Percentiles rank a stretch among this genome's conserved stretches.
Evolutionary conservation across 2,797 vertebrate genomes (phyloP).

Genomic region (Cephalopachus bancanus): DNA sequence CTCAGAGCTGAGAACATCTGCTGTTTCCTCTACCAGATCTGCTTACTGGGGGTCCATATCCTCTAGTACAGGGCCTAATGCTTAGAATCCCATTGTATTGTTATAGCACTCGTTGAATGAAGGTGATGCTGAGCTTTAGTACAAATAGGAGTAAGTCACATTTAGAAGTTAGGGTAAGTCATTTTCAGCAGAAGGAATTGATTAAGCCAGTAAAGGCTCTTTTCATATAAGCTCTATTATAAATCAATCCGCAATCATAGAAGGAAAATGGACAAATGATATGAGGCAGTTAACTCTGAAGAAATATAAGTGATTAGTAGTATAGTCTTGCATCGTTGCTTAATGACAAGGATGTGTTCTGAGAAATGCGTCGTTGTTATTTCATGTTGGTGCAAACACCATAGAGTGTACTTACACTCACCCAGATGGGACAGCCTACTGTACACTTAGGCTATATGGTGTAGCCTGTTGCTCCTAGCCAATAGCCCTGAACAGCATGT

Average conservation of each 20-base stretch:
- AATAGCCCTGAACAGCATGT: not conserved
- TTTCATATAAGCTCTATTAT: not conserved
- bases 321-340: not conserved
- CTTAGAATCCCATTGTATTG: not conserved
- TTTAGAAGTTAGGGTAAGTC: not conserved
- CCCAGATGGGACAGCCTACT: not conserved
- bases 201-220: not conserved
- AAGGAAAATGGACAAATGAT: constrained; percentile 27
- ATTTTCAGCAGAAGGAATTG: constrained; percentile 47
- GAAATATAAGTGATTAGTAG: constrained; percentile 40
- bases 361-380: not conserved
- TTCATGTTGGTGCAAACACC: not conserved
- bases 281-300: constrained; percentile 15
- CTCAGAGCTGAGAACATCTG: not conserved
- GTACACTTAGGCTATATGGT: not conserved
- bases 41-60: not conserved
- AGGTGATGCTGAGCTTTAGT: not conserved
- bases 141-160: not conserved
- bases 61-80: not conserved
- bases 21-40: not conserved
- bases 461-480: not conserved
- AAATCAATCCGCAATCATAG: constrained; percentile 6
- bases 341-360: not conserved
- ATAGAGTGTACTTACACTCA: not conserved
- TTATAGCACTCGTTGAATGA: not conserved